Conservation (phyloP, 1,140 invertebrate species). For the Zaprionus capensis region DNA sequence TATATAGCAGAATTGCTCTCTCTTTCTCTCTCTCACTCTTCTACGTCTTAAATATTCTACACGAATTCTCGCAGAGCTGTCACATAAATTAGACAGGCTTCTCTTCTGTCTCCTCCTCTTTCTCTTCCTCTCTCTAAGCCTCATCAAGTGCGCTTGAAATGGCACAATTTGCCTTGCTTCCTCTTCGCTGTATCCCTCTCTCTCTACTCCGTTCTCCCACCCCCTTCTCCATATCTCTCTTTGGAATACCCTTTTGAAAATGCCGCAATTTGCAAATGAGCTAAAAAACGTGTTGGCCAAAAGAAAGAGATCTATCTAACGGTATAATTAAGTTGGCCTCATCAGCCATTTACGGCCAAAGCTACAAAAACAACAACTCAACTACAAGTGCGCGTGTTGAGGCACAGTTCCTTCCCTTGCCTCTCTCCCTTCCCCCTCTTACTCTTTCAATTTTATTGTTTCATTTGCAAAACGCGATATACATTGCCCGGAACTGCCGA, state of each 20-base stretch:
- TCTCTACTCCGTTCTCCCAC: not conserved
- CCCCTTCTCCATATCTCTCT: not conserved
- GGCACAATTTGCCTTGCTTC: slow-evolving; percentile 57
- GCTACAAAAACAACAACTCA: slow-evolving; percentile 30
- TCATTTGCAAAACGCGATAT: slow-evolving; percentile 60
- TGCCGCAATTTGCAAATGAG: slow-evolving; percentile 79
- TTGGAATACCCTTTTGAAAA: slow-evolving; percentile 49
- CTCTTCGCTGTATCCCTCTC: not conserved
- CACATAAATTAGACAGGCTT: slow-evolving; percentile 8
- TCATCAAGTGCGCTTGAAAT: slow-evolving; percentile 54
- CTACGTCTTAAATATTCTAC: not conserved
- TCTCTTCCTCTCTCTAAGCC: not conserved
- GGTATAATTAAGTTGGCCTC: slow-evolving; percentile 77
- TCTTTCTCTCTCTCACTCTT: not conserved
- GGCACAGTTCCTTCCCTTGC: slow-evolving; percentile 40
- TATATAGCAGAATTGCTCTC: not conserved
- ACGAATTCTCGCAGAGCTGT: not conserved
- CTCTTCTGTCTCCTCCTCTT: not conserved
- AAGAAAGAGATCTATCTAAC: slow-evolving; percentile 67
- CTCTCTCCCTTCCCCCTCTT: not conserved
- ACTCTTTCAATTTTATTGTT: slow-evolving; percentile 51
- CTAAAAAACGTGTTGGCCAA: slow-evolving; percentile 42
- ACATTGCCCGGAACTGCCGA: slow-evolving; percentile 45
- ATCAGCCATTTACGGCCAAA: slow-evolving; percentile 73
- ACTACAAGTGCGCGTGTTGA: slow-evolving; percentile 62